These are phyloP conservation scores for Rissa tridactyla DNA, from an alignment of 2,113 vertebrate genomes.

Conservation along the genomic window DNA sequence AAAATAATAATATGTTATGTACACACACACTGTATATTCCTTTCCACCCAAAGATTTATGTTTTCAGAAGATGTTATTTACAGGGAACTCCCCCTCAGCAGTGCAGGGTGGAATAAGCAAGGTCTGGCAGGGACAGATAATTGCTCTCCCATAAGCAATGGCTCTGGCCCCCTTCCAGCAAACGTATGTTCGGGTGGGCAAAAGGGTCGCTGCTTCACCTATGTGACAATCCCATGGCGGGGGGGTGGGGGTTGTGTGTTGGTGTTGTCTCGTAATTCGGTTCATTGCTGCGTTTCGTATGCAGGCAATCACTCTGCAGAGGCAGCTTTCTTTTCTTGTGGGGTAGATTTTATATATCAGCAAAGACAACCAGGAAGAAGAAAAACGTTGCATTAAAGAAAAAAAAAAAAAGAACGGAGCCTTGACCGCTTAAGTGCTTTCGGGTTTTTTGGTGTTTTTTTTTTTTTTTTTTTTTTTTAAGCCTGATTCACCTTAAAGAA, in stretches of 20 bases:
- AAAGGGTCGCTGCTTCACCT: background rate
- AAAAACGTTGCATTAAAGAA: background rate
- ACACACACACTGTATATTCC: background rate
- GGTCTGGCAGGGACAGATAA: background rate
- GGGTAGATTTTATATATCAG: background rate
- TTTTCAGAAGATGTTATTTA: background rate
- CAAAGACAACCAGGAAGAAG: background rate
- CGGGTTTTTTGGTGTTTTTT: background rate
- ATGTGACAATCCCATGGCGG: background rate
- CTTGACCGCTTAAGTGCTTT: background rate
- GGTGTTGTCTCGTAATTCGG: background rate
- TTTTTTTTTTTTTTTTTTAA: background rate
- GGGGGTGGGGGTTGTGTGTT: background rate
- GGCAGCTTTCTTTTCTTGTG: background rate
- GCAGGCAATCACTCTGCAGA: background rate
- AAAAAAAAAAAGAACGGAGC: background rate
- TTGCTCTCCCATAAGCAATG: background rate
- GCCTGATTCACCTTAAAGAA: conserved; percentile 24
- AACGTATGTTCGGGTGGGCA: background rate
- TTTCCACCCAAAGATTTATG: background rate
- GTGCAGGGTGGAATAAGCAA: background rate
- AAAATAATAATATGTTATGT: background rate
- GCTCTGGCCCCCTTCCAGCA: background rate
- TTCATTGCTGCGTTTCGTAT: background rate
- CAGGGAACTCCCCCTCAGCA: background rate